A percentile compares a stretch with the other conserved stretches of the same genome.
phyloP scores from a whole-genome alignment of 2,113 vertebrate species.

The Nothoprocta pentlandii region DNA sequence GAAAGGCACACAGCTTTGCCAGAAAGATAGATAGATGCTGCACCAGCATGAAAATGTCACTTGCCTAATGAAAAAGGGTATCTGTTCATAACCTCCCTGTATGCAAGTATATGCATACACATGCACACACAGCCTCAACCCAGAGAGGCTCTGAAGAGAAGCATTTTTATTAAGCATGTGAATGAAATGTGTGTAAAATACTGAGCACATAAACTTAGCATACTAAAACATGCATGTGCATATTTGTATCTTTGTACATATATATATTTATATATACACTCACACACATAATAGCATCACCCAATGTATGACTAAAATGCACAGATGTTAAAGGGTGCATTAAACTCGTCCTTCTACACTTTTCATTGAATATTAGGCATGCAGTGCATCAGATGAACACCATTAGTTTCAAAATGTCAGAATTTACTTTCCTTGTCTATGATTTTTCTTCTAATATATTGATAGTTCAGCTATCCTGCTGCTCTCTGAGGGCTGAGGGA shows the following conservation, averaged over 20 bases:
- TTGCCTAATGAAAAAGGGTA: conserved; percentile 78
- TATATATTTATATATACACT: neutral
- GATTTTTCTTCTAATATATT: conserved; percentile 2
- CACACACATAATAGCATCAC: neutral
- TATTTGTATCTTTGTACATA: neutral
- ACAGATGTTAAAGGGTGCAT: neutral
- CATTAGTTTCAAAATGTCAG: conserved; percentile 21
- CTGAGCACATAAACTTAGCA: neutral
- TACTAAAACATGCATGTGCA: neutral
- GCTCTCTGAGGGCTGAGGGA: conserved; percentile 13
- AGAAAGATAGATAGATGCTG: conserved; percentile 83
- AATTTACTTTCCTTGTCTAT: conserved; percentile 26
- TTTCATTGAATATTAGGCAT: neutral
- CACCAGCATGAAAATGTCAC: conserved; percentile 79
- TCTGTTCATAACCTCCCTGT: conserved; percentile 60
- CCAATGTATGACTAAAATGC: neutral
- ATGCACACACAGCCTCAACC: neutral
- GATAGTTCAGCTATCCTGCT: neutral
- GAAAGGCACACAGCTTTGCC: conserved; percentile 80
- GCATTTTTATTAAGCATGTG: neutral
- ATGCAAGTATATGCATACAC: neutral
- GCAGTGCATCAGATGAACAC: neutral
- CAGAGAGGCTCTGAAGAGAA: neutral
- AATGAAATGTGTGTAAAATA: neutral
- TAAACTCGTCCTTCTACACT: neutral